These are phyloP conservation scores for Caenorhabditis tropicalis DNA, from an alignment of 1,140 invertebrate genomes.

Conservation along the genomic window DNA sequence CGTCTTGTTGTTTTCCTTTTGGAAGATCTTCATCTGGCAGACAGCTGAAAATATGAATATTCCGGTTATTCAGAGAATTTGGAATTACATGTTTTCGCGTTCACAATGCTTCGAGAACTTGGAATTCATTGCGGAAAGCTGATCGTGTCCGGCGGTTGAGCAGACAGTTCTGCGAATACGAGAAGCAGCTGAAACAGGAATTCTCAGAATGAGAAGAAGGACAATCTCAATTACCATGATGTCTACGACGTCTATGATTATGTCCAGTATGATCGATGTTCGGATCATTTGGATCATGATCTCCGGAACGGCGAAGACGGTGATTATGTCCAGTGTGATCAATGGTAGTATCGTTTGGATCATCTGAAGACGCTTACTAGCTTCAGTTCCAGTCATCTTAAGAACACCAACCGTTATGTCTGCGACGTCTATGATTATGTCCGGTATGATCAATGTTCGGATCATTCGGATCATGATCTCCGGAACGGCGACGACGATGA, in stretches of 20 bases:
- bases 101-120: constrained; percentile 48
- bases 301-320: not conserved
- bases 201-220: not conserved
- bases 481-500: not conserved
- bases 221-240: not conserved
- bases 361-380: not conserved
- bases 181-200: not conserved
- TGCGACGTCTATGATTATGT: not conserved
- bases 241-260: constrained; percentile 27
- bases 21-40: constrained; percentile 53
- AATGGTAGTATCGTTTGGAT: constrained; percentile 5
- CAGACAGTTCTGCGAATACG: not conserved
- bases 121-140: constrained; percentile 17
- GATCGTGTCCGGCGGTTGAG: not conserved
- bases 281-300: constrained; percentile 47
- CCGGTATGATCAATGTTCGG: constrained; percentile 29
- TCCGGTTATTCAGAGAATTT: not conserved
- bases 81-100: constrained; percentile 49
- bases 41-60: constrained; percentile 37
- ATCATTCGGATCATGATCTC: constrained; percentile 43
- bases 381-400: too few species aligned
- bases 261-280: constrained; percentile 47
- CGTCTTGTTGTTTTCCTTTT: constrained; percentile 28
- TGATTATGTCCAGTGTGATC: constrained; percentile 31
- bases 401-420: too few species aligned